Evolutionary conservation across 2,113 vertebrate species (phyloP).

Genomic region (Hippocampus abdominalis): DNA sequence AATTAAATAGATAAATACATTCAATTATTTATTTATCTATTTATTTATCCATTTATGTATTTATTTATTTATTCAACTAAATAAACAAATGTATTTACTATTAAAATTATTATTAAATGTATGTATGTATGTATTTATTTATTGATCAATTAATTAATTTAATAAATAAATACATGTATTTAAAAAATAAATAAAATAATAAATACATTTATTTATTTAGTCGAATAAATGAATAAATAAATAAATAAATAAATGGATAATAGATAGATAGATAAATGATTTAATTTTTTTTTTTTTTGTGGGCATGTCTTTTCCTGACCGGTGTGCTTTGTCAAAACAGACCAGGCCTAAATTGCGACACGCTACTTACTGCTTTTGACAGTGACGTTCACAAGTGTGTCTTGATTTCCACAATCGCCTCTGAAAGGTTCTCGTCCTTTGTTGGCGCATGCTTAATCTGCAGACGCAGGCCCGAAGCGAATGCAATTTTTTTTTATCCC

Average conservation of each 20-base stretch:
- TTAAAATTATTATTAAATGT: too few species aligned
- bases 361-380: slow-evolving; percentile 22
- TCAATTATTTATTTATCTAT: slow-evolving; percentile 29
- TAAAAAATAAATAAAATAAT: too few species aligned
- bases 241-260: too few species aligned
- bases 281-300: slow-evolving; percentile 14
- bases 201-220: too few species aligned
- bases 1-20: too few species aligned
- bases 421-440: slow-evolving; percentile 28
- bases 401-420: background rate
- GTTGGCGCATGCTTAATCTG: slow-evolving; percentile 35
- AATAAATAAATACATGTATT: too few species aligned
- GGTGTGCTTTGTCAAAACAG: background rate
- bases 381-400: slow-evolving; percentile 1
- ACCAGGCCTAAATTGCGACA: background rate
- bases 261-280: too few species aligned
- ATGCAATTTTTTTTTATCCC: slow-evolving; percentile 37
- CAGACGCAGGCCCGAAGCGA: slow-evolving; percentile 15
- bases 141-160: too few species aligned
- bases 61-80: slow-evolving; percentile 36
- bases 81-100: too few species aligned
- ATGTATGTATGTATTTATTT: too few species aligned
- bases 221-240: too few species aligned
- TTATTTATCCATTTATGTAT: slow-evolving; percentile 23
- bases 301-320: background rate